A percentile compares a stretch with the other conserved stretches of the same genome.
Evolutionary conservation across 2,888 invertebrate genomes (phyloP).

Genomic region (Aporophyla lueneburgensis): DNA sequence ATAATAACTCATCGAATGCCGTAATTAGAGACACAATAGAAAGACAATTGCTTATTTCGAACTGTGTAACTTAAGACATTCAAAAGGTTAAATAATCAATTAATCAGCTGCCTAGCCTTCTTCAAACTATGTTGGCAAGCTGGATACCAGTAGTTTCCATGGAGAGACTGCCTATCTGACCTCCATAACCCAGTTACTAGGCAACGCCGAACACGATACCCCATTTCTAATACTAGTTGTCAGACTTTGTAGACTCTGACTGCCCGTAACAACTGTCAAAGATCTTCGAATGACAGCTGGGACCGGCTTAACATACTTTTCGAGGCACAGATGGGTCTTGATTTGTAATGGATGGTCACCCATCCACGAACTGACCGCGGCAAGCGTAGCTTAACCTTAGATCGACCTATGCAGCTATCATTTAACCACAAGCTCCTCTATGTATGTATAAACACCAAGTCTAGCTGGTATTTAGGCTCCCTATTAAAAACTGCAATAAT

Average conservation of each 20-base stretch:
- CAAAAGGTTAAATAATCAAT: slow-evolving; percentile 6
- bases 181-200: background rate
- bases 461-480: background rate
- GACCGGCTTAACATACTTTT: background rate
- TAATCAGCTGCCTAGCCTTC: background rate
- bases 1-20: background rate
- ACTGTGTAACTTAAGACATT: too few relatives aligned
- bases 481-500: too few relatives aligned
- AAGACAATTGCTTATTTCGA: too few relatives aligned
- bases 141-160: background rate
- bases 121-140: background rate
- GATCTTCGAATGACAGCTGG: background rate
- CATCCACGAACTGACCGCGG: background rate
- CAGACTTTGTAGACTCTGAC: background rate
- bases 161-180: background rate
- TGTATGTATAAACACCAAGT: background rate
- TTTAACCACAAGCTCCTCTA: background rate
- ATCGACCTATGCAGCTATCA: background rate
- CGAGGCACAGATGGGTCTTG: background rate
- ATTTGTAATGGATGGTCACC: background rate
- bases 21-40: too few relatives aligned
- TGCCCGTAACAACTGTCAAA: background rate
- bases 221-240: background rate
- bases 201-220: background rate
- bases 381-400: background rate